Base-by-base conservation (phyloP, 2,797 vertebrate species). In the Paramormyrops hopkinsi region DNA sequence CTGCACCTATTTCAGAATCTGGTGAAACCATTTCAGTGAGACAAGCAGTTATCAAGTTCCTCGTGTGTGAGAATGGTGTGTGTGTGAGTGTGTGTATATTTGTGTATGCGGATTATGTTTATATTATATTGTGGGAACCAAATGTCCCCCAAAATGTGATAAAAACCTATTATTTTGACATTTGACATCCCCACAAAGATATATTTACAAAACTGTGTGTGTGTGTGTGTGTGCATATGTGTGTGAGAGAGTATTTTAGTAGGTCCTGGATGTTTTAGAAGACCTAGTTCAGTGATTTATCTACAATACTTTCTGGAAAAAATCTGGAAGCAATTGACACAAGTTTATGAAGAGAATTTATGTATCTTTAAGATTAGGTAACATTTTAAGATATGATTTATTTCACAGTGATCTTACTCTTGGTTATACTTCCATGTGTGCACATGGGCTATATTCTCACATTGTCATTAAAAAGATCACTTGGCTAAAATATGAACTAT, bases 401-500 rank as follows among this genome's bases (percentile, higher is more conserved):
- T 83, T 83, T 46, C 37, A 83, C 37, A 44, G 79, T 48, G 25
- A 1, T 82, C 41, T 82, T 46, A 19, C 17, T 48, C 79, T 48
- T n/a, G 79, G 79, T 83, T 4, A 2, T 46, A 44, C 11, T 69
- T 69, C 62, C 9, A 69, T 69, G 9, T 33, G 62, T 69, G 62
- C 25, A 33, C 25, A 33, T 69, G 9, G 62, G 62, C 62, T 69
- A 69, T 12, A 29, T 69, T 69, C 62, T 69, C 62, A 33, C 62
- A 29, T 65, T 29, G 62, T 65, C 62, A 29, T 69, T 69, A 33
- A 33, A 12, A 69, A 12, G 25, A 69, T 69, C 9, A 69, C 33
- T 69, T 69, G 25, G 62, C 25, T 73, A 50, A 88, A 69, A 88
- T 88, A 76, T 88, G 41, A 88, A 51, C 41, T 88, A 88, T 76